Evolutionary conservation across 2,797 vertebrate species (phyloP).

Genomic region (Rhynchonycteris naso): DNA sequence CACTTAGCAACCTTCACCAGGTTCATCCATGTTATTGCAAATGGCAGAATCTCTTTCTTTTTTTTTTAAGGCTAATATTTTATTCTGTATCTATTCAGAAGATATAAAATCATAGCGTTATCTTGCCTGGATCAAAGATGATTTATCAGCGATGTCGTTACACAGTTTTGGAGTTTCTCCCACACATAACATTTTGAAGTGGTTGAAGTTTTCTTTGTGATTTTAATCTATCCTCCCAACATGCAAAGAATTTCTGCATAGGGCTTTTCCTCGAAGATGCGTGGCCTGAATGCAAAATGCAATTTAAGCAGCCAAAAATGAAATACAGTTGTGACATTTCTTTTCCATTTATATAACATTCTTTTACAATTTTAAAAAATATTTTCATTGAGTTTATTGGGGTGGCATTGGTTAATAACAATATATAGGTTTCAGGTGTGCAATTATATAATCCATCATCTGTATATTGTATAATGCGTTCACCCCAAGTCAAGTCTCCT

Average conservation of each 20-base stretch:
- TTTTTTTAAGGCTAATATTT: not conserved
- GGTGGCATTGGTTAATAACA: no score
- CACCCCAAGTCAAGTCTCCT: no score
- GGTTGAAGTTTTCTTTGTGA: not conserved
- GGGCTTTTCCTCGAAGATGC: not conserved
- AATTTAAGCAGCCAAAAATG: not conserved
- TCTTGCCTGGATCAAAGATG: not conserved
- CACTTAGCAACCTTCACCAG: not conserved
- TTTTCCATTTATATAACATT: no score
- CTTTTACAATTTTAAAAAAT: no score
- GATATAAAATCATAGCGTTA: not conserved
- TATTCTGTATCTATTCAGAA: not conserved
- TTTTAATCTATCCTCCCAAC: not conserved
- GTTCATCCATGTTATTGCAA: not conserved
- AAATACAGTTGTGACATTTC: not conserved
- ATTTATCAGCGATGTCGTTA: not conserved
- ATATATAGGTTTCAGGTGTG: no score
- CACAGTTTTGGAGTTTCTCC: not conserved
- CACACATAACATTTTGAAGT: not conserved
- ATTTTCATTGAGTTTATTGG: no score
- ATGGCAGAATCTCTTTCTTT: not conserved
- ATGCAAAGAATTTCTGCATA: not conserved
- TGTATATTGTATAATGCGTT: no score
- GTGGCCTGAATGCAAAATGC: not conserved
- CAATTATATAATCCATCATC: no score